Evolutionary conservation across 2,113 vertebrate species (phyloP), one percentile per base, ranked within the genome.

Genomic region (Chaenogobius annularis): DNA sequence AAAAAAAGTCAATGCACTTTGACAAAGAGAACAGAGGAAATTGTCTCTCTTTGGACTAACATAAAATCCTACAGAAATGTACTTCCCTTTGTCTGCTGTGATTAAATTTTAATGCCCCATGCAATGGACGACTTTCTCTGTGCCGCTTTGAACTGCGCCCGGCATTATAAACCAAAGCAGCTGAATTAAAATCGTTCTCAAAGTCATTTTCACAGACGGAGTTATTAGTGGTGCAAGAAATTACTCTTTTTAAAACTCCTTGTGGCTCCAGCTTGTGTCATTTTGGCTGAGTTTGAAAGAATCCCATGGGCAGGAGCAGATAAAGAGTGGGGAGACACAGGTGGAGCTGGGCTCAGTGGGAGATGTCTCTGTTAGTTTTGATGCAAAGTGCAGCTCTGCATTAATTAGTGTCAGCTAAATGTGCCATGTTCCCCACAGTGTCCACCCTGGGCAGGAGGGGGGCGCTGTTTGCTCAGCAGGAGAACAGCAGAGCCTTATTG

Each of bases 391-490:
- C 54, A 73, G 50, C 2, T 70, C 54, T 50, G 70, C 75, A 82
- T 83, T 80, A 80, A 87, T 90, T 81, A 81, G 80, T 69, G n/a
- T 52, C 23, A 48, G 66, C 74, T 79, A 78, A 79, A 80, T 79
- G 70, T 75, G 55, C 70, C 1, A 22, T 10, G 70, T 70, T 48
- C 73, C 80, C 80, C 46, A 35, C 77, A 1, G 78, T 44, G 82
- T 6, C 26, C 3, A 10, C 40, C 50, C 69, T 23, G 71, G 35
- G 46, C 61, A 70, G 22, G 55, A 26, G 70, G 69, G 31, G 70
- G 74, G 37, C 66, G 13, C 71, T 54, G 75, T 79, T 79, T 59
- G 66, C n/a, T 0, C 73, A 78, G 81, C 75, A 58, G 72, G 71
- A 37, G 31, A 31, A 55, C 62, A 61, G 68, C 54, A 56, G 44